Conservation (phyloP, 2,888 invertebrate genomes). For the Temnothorax ravouxi region DNA sequence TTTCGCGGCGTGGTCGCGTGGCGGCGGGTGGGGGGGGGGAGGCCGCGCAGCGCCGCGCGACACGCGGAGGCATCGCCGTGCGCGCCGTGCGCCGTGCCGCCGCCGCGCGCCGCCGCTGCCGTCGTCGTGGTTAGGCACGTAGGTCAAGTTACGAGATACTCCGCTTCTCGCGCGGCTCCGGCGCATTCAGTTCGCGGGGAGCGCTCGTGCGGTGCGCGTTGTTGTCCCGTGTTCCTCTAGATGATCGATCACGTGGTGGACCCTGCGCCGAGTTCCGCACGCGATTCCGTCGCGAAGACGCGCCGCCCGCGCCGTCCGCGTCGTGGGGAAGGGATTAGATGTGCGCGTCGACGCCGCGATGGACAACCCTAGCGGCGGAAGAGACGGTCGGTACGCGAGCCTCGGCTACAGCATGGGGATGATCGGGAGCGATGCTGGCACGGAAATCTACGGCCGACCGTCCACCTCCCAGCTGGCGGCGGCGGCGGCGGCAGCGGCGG, state of each 20-base stretch:
- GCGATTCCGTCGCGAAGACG: constrained; percentile 85
- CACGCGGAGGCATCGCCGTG: constrained; percentile 78
- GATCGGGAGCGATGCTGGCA: constrained; percentile 92
- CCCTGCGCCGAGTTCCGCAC: constrained; percentile 86
- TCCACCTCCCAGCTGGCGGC: constrained; percentile 83
- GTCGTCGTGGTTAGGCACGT: constrained; percentile 82
- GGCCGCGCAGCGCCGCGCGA: constrained; percentile 65
- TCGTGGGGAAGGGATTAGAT: constrained; percentile 80
- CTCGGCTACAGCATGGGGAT: constrained; percentile 95
- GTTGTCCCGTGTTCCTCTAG: constrained; percentile 79
- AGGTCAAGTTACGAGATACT: constrained; percentile 87
- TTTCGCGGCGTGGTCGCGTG: constrained; percentile 71
- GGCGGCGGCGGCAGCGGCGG: constrained; percentile 67
- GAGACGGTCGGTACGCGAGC: constrained; percentile 94
- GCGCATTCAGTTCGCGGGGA: constrained; percentile 83
- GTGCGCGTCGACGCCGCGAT: constrained; percentile 87
- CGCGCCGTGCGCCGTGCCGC: constrained; percentile 57
- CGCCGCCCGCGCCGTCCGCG: constrained; percentile 79
- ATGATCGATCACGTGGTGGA: constrained; percentile 84
- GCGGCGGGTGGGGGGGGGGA: constrained; percentile 79
- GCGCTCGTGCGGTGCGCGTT: constrained; percentile 82
- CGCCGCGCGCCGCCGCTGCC: constrained; percentile 60
- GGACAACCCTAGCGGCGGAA: constrained; percentile 95
- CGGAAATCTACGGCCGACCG: constrained; percentile 91
- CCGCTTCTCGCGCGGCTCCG: constrained; percentile 41